Base-by-base conservation (phyloP, 2,113 vertebrate species). In the Triplophysa tibetana region DNA sequence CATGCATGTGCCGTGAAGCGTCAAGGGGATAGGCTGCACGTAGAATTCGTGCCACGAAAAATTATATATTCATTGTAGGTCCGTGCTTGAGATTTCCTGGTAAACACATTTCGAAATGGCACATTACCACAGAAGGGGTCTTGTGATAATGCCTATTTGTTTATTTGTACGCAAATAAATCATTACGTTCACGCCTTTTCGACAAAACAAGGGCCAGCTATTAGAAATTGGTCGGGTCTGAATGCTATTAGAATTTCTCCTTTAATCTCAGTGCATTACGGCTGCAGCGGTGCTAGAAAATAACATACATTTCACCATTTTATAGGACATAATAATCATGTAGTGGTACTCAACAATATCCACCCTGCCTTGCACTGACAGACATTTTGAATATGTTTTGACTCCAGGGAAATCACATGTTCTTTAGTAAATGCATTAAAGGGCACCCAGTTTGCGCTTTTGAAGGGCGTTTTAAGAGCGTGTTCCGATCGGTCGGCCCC, bases 1-100 rank as follows among this genome's bases (percentile, higher is more conserved):
- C 50, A 85, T 77, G 67, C 78, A 41, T 75, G 75, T 68, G 33
- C 78, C 33, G 75, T 86, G 66, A 82, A 76, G 19, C 7, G 29
- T 70, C 50, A 1, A 24, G 78, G 70, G 76, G 72, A 77, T 45
- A 38, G 33, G 33, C 33, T 38, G 76, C 64, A 77, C 48, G 26
- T 52, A 79, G 50, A 74, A 43, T 24, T 69, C 66, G 63, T 78
- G 29, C 64, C 62, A 48, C 33, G 38, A 82, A 33, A 73, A 74
- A 60, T 70, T 45, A 70, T 61, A 70, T 69, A 66, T 75, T 65
- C 54, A 82, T 78, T 58, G 13, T 69, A 45, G 43, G 52, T 78
- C 16, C 23, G 13, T n/a, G 60, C 48, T 81, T 54, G 26, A 74
- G 61, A 69, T 75, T 78, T 64, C 56, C 43, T 75, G 41, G n/a